Base-by-base conservation (phyloP, 1,140 invertebrate genomes). In the Hyposmocoma kahamanoa region DNA sequence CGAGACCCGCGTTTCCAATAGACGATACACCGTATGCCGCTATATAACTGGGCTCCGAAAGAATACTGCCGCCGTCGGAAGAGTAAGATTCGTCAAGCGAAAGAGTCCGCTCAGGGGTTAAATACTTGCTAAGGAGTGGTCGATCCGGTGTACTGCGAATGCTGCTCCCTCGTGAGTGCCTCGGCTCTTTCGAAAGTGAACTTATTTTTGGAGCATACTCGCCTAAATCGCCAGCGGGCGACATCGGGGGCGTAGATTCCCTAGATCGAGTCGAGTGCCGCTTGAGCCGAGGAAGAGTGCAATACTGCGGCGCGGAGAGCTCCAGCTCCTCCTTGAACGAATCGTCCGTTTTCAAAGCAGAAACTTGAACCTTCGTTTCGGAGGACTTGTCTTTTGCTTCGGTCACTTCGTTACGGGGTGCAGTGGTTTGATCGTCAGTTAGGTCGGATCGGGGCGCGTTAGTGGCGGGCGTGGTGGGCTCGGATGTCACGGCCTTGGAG, bases 121-220 rank as follows among this genome's bases (percentile, higher is more conserved):
- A 81, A 43, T 90, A 86, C 62, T 90, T 90, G 59, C 88, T 89
- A 3, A 90, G 63, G 10, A 90, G 62, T 1, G 89, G 89, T 9
- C 86, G 82, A 6, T 90, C 89, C 0, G 87, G 80, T 3, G 76
- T 84, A 3, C 53, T 58, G n/a, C 72, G 62, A 4, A 61, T 28
- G 22, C 56, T 62, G 28, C 52, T 54, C 17, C 20, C 47, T 21
- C 50, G 54, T 18, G 66, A 54, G 3, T 52, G 50, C 13, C 38
- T 52, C 6, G 56, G 19, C 13, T 63, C 63, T 26, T 42, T 52
- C 20, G 10, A 36, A 20, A 3, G 53, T 41, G 38, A 30, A 22
- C 17, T 17, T 47, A 22, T 22, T 21, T 6, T 53, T 42, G 26
- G 42, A 24, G 3, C 11, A 30, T 19, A 17, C 18, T 26, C 22